A percentile compares a stretch with the other conserved stretches of the same genome.
phyloP scores from a whole-genome alignment of 2,888 invertebrate species.

The Siphlonurus alternatus region DNA sequence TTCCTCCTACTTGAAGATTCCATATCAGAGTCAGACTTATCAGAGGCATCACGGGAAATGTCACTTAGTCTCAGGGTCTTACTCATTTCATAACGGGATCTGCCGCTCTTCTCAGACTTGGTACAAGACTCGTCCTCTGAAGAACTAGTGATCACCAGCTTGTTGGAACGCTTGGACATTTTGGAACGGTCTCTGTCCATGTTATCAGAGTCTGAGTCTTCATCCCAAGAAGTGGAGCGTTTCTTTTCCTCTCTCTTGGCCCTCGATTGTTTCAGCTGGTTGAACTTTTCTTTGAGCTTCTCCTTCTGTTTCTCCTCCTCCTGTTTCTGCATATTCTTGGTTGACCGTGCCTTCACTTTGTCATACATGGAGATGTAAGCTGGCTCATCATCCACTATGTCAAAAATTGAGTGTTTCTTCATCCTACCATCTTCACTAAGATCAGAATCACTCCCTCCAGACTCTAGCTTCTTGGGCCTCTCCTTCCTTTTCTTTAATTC shows the following conservation, averaged over 20 bases:
- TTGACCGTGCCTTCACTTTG: slow-evolving; percentile 85
- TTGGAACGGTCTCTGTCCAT: slow-evolving; percentile 34
- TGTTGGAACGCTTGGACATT: slow-evolving; percentile 23
- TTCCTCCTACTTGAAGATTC: slow-evolving; percentile 8
- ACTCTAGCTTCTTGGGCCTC: slow-evolving; percentile 28
- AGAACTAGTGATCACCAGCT: slow-evolving; percentile 34
- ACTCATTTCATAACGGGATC: slow-evolving; percentile 9
- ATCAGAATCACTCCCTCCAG: slow-evolving; percentile 19
- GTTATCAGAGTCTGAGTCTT: slow-evolving; percentile 49
- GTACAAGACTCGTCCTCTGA: slow-evolving; percentile 31
- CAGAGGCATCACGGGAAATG: neutral
- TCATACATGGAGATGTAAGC: slow-evolving; percentile 95
- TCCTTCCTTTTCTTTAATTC: slow-evolving; percentile 11
- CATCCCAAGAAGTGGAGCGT: slow-evolving; percentile 74
- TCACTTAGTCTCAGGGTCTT: slow-evolving; percentile 12
- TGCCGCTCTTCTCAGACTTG: slow-evolving; percentile 5
- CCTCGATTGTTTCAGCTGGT: slow-evolving; percentile 69
- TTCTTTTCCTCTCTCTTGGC: slow-evolving; percentile 81
- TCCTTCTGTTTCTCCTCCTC: slow-evolving; percentile 74
- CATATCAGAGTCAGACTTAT: slow-evolving; percentile 15
- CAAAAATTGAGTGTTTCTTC: slow-evolving; percentile 82
- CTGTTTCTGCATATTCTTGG: slow-evolving; percentile 84
- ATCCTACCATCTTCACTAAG: slow-evolving; percentile 24
- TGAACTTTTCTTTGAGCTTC: slow-evolving; percentile 79
- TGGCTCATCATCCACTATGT: slow-evolving; percentile 75